Evolutionary conservation across 30 jellyfish, hydroid and myxozoan species (phyloP), one percentile per base, ranked within the genome.

Genomic region (Aurelia sp.): DNA sequence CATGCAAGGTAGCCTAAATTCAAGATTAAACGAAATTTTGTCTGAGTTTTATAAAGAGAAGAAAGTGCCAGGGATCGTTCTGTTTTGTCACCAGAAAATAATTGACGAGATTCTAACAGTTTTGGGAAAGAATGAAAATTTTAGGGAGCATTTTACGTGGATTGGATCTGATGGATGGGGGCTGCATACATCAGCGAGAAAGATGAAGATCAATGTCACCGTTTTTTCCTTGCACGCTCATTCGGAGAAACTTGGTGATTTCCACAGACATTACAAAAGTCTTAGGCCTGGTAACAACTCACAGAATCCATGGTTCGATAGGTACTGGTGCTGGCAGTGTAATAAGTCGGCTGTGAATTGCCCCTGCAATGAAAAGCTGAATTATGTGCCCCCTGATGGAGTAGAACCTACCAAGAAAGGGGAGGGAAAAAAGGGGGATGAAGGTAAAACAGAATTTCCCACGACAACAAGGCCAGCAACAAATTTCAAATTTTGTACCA

Each of bases 141-240:
- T 67, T 0, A 66, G 33, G 11, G 41, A 33, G 6, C 78, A 62
- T 21, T 85, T 76, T 47, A 48, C 33, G 21, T 84, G 98, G 91
- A 61, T 92, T 7, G 98, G 94, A 17, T 69, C 96, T 13, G 98
- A 92, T 59, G 90, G 89, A 6, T 86, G 96, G 96, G 84, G 90
- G 40, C 62, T 86, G 27, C 60, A 86, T 40, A 40, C 90, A 30
- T 37, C 62, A 44, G 61, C 44, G 16, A 64, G 58, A 12, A 58
- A 52, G 76, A 16, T 67, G 19, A 74, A 47, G 35, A 82, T 75
- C 8, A 84, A 85, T 13, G 81, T 91, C 3, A 69, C 90, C 0
- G 88, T 74, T 13, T 86, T 92, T 79, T 82, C 98, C 0, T 71
- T 92, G 73, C 89, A 73, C 55, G 83, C 78, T 69, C 88, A 73